A percentile compares a stretch with the other conserved stretches of the same genome.
Conservation (phyloP, 1,140 invertebrate species). For the Orius insidiosus region DNA sequence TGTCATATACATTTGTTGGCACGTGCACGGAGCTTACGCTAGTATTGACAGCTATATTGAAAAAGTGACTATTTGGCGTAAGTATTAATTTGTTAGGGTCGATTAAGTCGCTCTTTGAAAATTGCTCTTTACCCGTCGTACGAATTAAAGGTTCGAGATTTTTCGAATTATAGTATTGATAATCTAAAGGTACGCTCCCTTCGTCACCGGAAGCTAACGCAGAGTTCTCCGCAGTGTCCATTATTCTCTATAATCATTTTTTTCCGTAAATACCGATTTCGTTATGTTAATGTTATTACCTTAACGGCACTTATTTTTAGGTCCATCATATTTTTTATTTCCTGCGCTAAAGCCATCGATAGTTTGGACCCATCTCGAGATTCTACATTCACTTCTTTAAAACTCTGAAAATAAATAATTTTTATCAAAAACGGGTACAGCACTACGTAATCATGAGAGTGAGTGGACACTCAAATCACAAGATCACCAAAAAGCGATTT, state of each 20-base stretch:
- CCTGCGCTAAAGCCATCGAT: slow-evolving; percentile 55
- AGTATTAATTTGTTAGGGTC: slow-evolving; percentile 33
- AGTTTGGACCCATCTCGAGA: slow-evolving; percentile 49
- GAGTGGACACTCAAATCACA: too few species aligned
- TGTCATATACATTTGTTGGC: slow-evolving; percentile 85
- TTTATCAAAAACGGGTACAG: slow-evolving; percentile 5
- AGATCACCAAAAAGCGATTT: too few species aligned
- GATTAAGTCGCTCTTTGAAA: neutral
- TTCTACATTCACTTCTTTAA: slow-evolving; percentile 49
- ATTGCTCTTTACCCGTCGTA: neutral
- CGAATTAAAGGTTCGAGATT: slow-evolving; percentile 34
- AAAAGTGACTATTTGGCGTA: slow-evolving; percentile 56
- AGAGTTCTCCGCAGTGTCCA: slow-evolving; percentile 60
- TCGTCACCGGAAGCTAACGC: slow-evolving; percentile 39
- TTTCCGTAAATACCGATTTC: neutral
- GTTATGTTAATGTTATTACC: slow-evolving; percentile 26
- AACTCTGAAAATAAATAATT: slow-evolving; percentile 38
- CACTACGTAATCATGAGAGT: too few species aligned
- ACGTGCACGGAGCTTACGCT: slow-evolving; percentile 82
- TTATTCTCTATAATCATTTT: slow-evolving; percentile 40
- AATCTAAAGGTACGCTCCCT: slow-evolving; percentile 40
- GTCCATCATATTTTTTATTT: slow-evolving; percentile 66
- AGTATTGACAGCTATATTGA: slow-evolving; percentile 60
- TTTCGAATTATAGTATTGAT: slow-evolving; percentile 55
- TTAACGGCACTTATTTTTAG: slow-evolving; percentile 66